Conservation (phyloP, 2,797 vertebrate species). For the Sciurus vulgaris region DNA sequence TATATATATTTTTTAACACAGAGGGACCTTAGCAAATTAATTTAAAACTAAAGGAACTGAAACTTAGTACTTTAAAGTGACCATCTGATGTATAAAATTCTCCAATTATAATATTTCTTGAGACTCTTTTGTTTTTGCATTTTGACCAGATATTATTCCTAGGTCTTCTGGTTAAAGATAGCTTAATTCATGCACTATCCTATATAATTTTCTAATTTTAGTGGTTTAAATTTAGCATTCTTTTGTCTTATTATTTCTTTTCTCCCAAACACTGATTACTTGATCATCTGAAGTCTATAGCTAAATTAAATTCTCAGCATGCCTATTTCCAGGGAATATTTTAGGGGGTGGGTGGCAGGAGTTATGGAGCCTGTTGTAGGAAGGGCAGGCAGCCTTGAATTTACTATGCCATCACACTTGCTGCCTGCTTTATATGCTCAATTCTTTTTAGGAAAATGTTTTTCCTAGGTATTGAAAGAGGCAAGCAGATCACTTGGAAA, state of each 20-base stretch:
- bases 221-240: background rate
- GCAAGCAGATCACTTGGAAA: background rate
- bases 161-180: background rate
- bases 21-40: background rate
- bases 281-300: background rate
- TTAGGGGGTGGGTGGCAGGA: too few species aligned
- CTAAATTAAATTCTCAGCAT: background rate
- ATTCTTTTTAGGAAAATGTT: background rate
- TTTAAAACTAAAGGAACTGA: constrained; percentile 35
- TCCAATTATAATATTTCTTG: background rate
- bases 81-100: background rate
- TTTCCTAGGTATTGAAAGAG: background rate
- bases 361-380: background rate
- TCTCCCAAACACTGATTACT: background rate
- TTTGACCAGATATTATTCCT: background rate
- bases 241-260: background rate
- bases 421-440: background rate
- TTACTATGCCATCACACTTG: background rate
- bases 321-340: background rate
- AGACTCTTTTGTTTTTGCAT: background rate
- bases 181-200: background rate
- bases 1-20: background rate
- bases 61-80: background rate
- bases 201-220: background rate
- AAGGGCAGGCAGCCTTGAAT: background rate